Base-by-base conservation (phyloP, 2,797 vertebrate species). In the Chloroceryle inda region DNA sequence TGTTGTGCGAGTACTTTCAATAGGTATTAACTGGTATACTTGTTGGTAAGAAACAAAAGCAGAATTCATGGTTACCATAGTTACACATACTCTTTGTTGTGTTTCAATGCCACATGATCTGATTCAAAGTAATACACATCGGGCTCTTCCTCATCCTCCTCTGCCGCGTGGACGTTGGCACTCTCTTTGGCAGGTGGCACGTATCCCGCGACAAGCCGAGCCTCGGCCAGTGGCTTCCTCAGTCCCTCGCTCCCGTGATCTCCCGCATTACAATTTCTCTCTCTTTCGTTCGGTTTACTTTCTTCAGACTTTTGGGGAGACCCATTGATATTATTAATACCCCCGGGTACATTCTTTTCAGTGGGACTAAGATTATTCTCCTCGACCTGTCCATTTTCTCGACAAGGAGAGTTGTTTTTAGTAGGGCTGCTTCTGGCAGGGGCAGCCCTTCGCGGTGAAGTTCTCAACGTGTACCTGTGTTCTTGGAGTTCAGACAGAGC, bases 121-220 rank as follows among this genome's bases (percentile, higher is more conserved):
- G 99, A 99, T 98, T 99, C 99, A 98, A 99, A 99, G 98, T 99
- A 99, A 99, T 99, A 99, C 95, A 99, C 99, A 90, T 99, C 99
- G 86, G 99, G 99, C 91, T 99, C 99, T 94, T 99, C 99, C 75
- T 99, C 99, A 33, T 99, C 99, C 62, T 99, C 99, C 64, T 99
- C 99, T 59, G 99, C 98, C 89, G 98, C 75, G 93, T 98, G 98
- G 88, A 92, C 96, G 95, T 85, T 98, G 94, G 98, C 97, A 94
- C 98, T 98, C 96, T 99, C 99, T 98, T 99, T 99, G 98, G 98
- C 97, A 98, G 98, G 97, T 93, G 98, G 97, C 11, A 97, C 93
- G 82, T 92, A 98, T 97, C 97, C 98, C 93, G 96, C 81, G 96
- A 88, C 96, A 92, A 97, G 96, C 77, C 91, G 98, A 58, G 96